Evolutionary conservation across 2,113 vertebrate genomes (phyloP).

Genomic region (Myocastor coypus): DNA sequence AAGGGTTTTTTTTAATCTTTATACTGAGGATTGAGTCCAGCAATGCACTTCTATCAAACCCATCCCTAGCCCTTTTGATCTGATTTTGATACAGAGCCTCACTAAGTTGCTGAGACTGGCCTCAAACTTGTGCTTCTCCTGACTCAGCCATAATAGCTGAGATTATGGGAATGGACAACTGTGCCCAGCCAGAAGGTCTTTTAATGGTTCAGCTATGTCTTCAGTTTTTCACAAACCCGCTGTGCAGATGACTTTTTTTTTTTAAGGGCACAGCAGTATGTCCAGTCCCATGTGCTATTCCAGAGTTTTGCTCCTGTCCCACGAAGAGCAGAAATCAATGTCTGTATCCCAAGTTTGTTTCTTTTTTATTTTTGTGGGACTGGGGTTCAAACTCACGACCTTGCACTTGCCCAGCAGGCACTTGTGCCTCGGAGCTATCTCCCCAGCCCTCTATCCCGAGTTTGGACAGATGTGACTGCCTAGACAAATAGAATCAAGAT

Average conservation of each 20-base stretch:
- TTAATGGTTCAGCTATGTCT: neutral
- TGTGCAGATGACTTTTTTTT: neutral
- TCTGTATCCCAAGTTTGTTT: no score
- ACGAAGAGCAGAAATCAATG: neutral
- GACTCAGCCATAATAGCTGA: neutral
- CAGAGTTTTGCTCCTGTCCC: neutral
- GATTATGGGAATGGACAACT: neutral
- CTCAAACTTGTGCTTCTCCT: neutral
- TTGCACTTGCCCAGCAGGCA: no score
- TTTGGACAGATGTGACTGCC: neutral
- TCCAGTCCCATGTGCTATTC: neutral
- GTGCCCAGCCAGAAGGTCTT: neutral
- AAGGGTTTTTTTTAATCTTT: neutral
- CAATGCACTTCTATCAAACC: neutral
- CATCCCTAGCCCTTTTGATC: neutral
- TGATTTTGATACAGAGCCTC: neutral
- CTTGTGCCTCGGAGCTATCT: no score
- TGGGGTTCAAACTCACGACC: no score
- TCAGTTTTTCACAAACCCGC: neutral
- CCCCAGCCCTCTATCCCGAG: no score
- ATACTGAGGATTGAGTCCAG: neutral
- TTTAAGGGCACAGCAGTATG: neutral
- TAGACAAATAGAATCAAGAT: neutral
- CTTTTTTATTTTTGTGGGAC: no score
- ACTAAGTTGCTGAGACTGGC: neutral